phyloP scores from a whole-genome alignment of 2,797 vertebrate genomes.

The Pagetopsis macropterus region DNA sequence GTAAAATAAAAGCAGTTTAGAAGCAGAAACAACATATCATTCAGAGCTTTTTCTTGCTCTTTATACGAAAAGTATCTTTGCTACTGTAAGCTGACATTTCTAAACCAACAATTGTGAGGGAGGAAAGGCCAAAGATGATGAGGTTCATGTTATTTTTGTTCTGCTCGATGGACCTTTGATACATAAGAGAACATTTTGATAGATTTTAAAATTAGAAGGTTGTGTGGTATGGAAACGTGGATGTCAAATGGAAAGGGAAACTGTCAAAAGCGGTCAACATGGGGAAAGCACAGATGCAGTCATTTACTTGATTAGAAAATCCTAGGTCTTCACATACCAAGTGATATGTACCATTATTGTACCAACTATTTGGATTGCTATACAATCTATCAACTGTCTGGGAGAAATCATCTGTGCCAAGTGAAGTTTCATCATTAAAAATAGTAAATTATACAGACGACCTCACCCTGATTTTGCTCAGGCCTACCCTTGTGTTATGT shows the following conservation, averaged over 20 bases:
- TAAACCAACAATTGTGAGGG: slow-evolving; percentile 9
- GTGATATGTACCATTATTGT: neutral
- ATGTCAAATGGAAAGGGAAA: neutral
- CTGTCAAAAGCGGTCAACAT: neutral
- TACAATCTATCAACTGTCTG: no score
- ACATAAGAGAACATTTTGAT: slow-evolving; percentile 10
- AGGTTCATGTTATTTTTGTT: neutral
- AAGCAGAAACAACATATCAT: no score
- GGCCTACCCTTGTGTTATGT: no score
- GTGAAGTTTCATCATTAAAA: no score
- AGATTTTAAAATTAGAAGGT: no score
- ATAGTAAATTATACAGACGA: no score
- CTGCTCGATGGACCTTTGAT: slow-evolving; percentile 13
- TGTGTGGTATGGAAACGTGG: neutral
- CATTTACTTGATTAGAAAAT: neutral
- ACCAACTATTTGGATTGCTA: neutral
- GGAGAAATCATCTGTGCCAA: no score
- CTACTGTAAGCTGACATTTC: neutral
- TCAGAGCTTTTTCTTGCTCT: neutral
- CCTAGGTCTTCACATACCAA: neutral
- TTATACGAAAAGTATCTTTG: neutral
- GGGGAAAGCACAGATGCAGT: neutral
- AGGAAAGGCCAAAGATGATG: slow-evolving; percentile 18
- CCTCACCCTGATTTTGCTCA: no score
- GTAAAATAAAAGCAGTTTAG: neutral